phyloP scores from a whole-genome alignment of 1,140 invertebrate species.

The Brachionus rubens region DNA sequence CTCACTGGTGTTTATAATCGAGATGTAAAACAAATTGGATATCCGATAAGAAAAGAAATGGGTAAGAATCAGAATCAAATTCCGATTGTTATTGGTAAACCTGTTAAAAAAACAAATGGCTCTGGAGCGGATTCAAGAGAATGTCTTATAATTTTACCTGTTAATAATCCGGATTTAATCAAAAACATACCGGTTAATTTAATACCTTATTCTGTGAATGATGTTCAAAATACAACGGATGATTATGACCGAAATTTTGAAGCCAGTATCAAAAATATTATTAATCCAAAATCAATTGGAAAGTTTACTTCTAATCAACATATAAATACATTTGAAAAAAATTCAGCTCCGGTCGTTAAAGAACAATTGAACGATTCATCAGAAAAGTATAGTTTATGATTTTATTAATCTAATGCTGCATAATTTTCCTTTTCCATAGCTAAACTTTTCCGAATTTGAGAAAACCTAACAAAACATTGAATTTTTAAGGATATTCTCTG shows the following conservation, averaged over 20 bases:
- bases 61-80: background rate
- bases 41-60: background rate
- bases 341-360: background rate
- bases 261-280: background rate
- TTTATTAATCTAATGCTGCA: no score
- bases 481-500: no score
- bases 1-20: background rate
- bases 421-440: no score
- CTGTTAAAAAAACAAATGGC: background rate
- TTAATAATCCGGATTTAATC: slow-evolving; percentile 11
- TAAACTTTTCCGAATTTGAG: no score
- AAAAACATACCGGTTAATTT: slow-evolving; percentile 9
- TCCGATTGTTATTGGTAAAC: slow-evolving; percentile 9
- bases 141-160: background rate
- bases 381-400: slow-evolving; percentile 22
- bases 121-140: background rate
- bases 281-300: background rate
- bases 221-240: background rate
- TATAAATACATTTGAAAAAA: background rate
- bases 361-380: background rate
- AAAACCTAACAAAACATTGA: no score
- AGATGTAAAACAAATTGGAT: background rate
- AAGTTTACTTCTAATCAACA: background rate
- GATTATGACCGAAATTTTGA: background rate
- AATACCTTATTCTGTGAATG: background rate